Base-by-base conservation (phyloP, 2,113 vertebrate species). In the Nerophis lumbriciformis region DNA sequence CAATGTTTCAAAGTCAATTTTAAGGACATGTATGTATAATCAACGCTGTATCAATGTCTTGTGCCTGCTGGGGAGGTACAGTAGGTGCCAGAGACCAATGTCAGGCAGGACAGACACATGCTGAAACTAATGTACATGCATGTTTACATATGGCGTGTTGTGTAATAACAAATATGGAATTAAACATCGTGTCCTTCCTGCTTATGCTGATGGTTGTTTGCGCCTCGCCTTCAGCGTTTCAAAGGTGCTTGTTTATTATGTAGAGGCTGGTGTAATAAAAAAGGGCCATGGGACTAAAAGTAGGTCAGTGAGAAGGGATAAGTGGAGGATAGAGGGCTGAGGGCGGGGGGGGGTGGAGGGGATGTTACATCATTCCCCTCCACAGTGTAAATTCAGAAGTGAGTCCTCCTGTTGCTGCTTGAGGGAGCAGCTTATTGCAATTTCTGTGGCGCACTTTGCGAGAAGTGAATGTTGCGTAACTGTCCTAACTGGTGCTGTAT, bases 291-390 rank as follows among this genome's bases (percentile, higher is more conserved):
- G 67, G 73, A 76, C 72, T 66, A 77, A 88, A 89, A 91, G 81
- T 89, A 90, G 88, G 86, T 90, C 87, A 91, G 66, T 28, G 75
- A 75, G 76, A 82, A 82, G 60, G 73, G 65, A 76, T 68, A 55
- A 28, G 61, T 59, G 19, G 58, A 73, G 52, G 71, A 78, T 19
- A 19, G 14, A 50, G 48, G n/a, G n/a, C 58, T 39, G 61, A 65
- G 38, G 12, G 59, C 48, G 58, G 35, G 19, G 52, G 57, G 53
- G 65, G 16, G 62, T 28, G 63, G 67, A 54, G 63, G 52, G n/a
- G 54, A 44, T 55, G 71, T 83, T 83, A 81, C 79, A 52, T 78
- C 83, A 89, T 76, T 78, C 68, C 76, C 66, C 80, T 76, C 82
- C 55, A 73, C 73, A 72, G 69, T 69, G 61, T 74, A 72, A 78